Evolutionary conservation across 2,888 invertebrate genomes (phyloP), one percentile per base, ranked within the genome.

Genomic region (Pterostichus madidus): DNA sequence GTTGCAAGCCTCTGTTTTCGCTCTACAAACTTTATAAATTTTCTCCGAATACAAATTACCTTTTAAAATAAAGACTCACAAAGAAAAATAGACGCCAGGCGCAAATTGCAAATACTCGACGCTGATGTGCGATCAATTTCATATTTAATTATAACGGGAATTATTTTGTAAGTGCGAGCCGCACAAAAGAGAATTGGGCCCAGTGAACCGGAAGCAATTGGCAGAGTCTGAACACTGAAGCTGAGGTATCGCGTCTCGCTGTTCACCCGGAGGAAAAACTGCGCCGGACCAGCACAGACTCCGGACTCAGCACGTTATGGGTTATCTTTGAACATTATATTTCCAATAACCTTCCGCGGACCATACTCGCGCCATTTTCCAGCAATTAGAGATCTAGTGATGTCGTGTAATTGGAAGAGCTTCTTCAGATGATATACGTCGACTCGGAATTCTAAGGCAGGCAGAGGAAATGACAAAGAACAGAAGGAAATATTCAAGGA

Each of bases 321-420:
- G 32, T 78, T 78, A 78, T 78, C 78, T 78, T 44, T 44, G 59
- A 59, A 59, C 78, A 59, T 78, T 82, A 82, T 82, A 71, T 82
- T 82, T 82, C 81, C 81, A 82, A 82, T 82, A 82, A 81, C 71
- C 73, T 10, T n/a, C 35, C 53, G 44, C 17, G 17, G 71, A 35
- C 78, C 56, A 56, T 10, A 15, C 59, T 10, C 31, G 77, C 56
- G 44, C 35, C 15, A 82, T 82, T 82, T 82, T 82, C 81, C 81
- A 82, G 59, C 81, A 82, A 82, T 82, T 82, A 82, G 81, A 82
- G 44, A 49, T 46, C 24, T 59, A 39, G 39, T 39, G 75, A 75
- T 52, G 59, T 77, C 77, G 11, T 24, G 24, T 15, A 56, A 56
- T 35, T 56, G 59, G 39, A n/a, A 5, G 10, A 17, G 10, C 44